Base-by-base conservation (phyloP, 2,113 vertebrate genomes). In the Kryptolebias marmoratus region DNA sequence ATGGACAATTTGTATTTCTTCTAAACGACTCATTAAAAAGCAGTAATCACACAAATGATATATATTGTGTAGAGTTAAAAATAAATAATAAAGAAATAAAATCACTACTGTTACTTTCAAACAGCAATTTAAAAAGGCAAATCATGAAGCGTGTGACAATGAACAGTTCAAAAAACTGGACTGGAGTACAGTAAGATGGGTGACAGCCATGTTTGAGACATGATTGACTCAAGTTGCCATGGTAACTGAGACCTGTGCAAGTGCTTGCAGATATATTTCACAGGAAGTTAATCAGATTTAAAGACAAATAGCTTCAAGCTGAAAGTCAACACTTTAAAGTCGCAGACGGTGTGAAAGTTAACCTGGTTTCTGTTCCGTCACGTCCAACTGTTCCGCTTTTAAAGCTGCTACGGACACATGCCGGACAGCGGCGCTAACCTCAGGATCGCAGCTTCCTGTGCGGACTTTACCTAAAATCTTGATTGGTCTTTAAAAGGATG, bases 401-500 rank as follows among this genome's bases (percentile, higher is more conserved):
- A 15, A 32, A 44, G 42, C 53, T 47, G 30, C 12, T 11, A 3
- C 9, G 4, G 15, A 65, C 58, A 44, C 27, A 45, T 57, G 0
- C 28, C 2, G 31, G 11, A 10, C 0, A 47, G 11, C 42, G 54
- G 42, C 6, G 5, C 5, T 15, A 36, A 18, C 18, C 15, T 13
- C 30, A 62, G 22, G 11, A 9, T 0, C 9, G 2, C 32, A 42
- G 44, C 16, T 42, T 1, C 32, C 7, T 36, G 32, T 68, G 68
- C 62, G 57, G 57, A 68, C 36, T 50, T 66, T 67, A 64, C 58
- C 70, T 78, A 62, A 27, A 62, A 36, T 59, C 79, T 42, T 3
- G 18, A 59, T 28, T 67, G 55, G 75, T 66, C 44, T 30, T n/a
- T 55, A 56, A 47, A 66, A 77, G 77, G 77, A 88, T 80, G 77